Conservation (phyloP, 2,113 vertebrate genomes). For the Oncorhynchus kisutch region DNA sequence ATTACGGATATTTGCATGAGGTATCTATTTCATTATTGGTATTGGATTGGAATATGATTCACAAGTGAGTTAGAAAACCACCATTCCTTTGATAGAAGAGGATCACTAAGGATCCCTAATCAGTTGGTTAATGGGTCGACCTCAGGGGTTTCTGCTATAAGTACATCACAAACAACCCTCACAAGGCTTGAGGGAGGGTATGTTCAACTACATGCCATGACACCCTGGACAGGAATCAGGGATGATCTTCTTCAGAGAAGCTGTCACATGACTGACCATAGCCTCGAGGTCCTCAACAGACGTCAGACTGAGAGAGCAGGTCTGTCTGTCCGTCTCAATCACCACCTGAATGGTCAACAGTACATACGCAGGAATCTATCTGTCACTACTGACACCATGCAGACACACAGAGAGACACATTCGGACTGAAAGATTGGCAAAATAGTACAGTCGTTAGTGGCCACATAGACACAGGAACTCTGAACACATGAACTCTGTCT, state of each 20-base stretch:
- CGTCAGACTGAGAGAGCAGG: slow-evolving; percentile 68
- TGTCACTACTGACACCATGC: not conserved
- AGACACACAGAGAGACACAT: not conserved
- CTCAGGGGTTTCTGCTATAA: no score
- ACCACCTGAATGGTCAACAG: slow-evolving; percentile 64
- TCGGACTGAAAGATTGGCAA: not conserved
- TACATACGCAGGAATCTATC: slow-evolving; percentile 1
- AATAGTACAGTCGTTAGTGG: no score
- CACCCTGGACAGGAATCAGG: slow-evolving; percentile 83
- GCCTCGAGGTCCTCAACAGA: slow-evolving; percentile 79
- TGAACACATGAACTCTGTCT: no score
- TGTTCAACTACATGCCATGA: not conserved
- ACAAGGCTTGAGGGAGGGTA: not conserved
- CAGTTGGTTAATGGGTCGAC: no score
- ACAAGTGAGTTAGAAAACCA: no score
- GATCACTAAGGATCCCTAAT: no score
- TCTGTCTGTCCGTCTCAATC: slow-evolving; percentile 75
- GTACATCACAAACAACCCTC: not conserved
- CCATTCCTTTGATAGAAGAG: no score
- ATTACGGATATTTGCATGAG: no score
- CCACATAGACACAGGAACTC: no score
- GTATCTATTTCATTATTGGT: no score
- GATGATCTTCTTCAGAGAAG: slow-evolving; percentile 86
- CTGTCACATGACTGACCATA: slow-evolving; percentile 79
- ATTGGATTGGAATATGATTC: no score